Evolutionary conservation across 1,140 invertebrate species (phyloP).

Genomic region (Bombus ignitus): DNA sequence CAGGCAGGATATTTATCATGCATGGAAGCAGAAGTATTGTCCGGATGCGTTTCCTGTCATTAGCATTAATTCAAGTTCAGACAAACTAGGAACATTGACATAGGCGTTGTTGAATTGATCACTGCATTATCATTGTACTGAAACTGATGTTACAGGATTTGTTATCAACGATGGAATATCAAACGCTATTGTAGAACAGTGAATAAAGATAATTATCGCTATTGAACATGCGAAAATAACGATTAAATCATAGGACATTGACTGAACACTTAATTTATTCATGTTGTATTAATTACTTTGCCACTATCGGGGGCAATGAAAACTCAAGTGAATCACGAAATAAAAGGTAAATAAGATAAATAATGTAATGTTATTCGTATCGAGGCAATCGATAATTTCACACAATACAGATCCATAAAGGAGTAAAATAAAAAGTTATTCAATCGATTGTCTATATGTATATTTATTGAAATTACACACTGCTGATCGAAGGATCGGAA

Average conservation of each 20-base stretch:
- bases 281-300: not conserved
- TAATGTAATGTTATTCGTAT: not conserved
- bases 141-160: not conserved
- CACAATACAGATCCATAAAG: not conserved
- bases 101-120: not conserved
- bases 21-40: not conserved
- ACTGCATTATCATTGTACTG: not conserved
- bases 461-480: not conserved
- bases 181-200: conserved; percentile 4
- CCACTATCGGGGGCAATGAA: not conserved
- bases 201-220: not conserved
- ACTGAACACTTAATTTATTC: not conserved
- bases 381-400: not conserved
- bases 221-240: not conserved
- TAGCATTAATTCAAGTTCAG: conserved; percentile 36
- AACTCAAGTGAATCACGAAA: not conserved
- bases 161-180: conserved; percentile 19
- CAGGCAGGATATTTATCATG: not conserved
- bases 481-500: not conserved
- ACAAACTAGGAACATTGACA: not conserved
- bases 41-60: conserved; percentile 58
- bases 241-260: not conserved
- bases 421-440: not conserved
- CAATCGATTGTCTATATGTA: no score
- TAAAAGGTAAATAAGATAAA: not conserved